Conservation (phyloP, 2,113 vertebrate species). For the Pelecanus crispus region DNA sequence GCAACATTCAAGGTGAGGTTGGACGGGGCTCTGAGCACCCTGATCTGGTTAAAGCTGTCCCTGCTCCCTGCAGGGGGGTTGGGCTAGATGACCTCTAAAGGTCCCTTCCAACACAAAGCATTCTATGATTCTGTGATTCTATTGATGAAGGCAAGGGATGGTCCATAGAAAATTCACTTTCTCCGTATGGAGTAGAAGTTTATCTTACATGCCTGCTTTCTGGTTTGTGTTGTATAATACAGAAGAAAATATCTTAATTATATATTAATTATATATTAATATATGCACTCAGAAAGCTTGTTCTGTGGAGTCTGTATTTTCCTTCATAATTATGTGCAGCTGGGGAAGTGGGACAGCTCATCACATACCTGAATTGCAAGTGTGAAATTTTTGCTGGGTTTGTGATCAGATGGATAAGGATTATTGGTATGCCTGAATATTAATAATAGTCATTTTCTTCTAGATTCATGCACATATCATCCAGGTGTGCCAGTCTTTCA, state of each 20-base stretch:
- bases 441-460: not conserved
- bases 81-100: no score
- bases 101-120: no score
- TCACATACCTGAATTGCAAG: not conserved
- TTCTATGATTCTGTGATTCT: no score
- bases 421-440: not conserved
- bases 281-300: not conserved
- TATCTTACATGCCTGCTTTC: not conserved
- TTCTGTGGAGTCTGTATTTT: not conserved
- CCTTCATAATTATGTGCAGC: not conserved
- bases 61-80: no score
- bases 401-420: not conserved
- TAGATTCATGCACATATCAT: slow-evolving; percentile 90
- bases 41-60: no score
- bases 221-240: not conserved
- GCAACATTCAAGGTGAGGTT: no score
- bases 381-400: not conserved
- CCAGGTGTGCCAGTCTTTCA: slow-evolving; percentile 97
- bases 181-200: not conserved
- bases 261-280: no score
- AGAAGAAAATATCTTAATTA: not conserved
- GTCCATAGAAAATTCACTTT: not conserved
- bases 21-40: no score
- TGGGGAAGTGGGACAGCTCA: not conserved
- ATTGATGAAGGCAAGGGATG: not conserved